phyloP scores from a whole-genome alignment of 2,797 vertebrate genomes.

The Aselliscus stoliczkanus region DNA sequence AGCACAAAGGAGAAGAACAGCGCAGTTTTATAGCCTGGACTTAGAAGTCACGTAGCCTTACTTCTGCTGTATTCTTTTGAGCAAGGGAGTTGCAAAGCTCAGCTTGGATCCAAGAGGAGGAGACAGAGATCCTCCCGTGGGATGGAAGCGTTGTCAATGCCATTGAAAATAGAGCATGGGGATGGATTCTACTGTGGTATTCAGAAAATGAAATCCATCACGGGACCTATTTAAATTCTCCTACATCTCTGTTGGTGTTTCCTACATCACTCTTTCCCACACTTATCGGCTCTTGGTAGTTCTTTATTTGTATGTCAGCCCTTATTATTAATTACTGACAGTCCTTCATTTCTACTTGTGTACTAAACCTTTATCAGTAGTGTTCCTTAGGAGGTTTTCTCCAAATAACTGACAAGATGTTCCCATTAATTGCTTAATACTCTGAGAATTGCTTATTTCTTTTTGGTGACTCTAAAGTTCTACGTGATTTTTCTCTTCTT shows the following conservation, averaged over 20 bases:
- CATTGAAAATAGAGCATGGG: not conserved
- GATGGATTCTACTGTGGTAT: not conserved
- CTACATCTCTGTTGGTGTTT: not conserved
- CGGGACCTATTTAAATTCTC: not conserved
- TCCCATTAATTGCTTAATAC: conserved; percentile 3
- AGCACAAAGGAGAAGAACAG: not conserved
- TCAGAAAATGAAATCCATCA: not conserved
- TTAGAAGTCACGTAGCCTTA: not conserved
- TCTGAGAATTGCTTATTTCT: not conserved
- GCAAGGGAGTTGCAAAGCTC: not conserved
- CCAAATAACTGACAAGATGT: not conserved
- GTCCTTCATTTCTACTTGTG: not conserved
- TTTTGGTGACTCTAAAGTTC: not conserved
- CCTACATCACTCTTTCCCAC: not conserved
- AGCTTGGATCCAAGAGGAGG: not conserved
- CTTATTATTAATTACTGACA: not conserved
- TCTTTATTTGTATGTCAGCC: not conserved
- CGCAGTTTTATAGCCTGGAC: not conserved
- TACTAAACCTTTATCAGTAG: not conserved
- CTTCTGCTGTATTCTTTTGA: not conserved
- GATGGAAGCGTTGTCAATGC: not conserved
- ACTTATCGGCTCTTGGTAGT: not conserved
- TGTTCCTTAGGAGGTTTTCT: not conserved
- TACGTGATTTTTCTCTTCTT: not conserved
- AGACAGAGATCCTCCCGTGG: not conserved